phyloP scores from a whole-genome alignment of 92 coral and sea anemone species.

The Porites rus region DNA sequence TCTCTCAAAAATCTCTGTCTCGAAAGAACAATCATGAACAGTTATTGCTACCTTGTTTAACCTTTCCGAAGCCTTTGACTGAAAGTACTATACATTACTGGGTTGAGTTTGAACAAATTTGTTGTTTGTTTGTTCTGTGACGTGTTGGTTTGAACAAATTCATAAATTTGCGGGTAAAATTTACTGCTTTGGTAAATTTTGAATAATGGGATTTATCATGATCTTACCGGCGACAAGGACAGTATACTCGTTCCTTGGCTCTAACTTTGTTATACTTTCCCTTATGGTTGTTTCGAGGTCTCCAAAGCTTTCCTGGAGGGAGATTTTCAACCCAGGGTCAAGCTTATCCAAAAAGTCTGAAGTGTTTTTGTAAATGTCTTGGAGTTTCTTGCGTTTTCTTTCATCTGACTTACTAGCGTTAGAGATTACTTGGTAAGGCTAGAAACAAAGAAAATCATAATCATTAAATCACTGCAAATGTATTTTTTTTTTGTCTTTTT shows the following conservation, averaged over 20 bases:
- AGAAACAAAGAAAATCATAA: too few species aligned
- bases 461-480: neutral
- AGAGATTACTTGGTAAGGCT: conserved; percentile 33
- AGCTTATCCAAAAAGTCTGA: neutral
- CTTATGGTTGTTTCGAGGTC: conserved; percentile 19
- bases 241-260: conserved; percentile 28
- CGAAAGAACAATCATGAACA: too few species aligned
- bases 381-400: conserved; percentile 19
- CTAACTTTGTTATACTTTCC: neutral
- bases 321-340: neutral
- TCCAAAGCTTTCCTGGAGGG: neutral
- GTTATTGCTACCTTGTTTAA: too few species aligned
- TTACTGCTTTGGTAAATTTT: neutral
- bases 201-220: neutral
- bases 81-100: too few species aligned
- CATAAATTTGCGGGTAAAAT: too few species aligned
- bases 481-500: too few species aligned
- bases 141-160: too few species aligned
- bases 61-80: too few species aligned
- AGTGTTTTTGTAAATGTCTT: conserved; percentile 9
- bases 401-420: conserved; percentile 25
- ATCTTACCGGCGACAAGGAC: conserved; percentile 46
- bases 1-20: too few species aligned
- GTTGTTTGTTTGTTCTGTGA: too few species aligned
- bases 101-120: too few species aligned